Evolutionary conservation across 2,888 invertebrate species (phyloP).

Genomic region (Cremastinae sp.): DNA sequence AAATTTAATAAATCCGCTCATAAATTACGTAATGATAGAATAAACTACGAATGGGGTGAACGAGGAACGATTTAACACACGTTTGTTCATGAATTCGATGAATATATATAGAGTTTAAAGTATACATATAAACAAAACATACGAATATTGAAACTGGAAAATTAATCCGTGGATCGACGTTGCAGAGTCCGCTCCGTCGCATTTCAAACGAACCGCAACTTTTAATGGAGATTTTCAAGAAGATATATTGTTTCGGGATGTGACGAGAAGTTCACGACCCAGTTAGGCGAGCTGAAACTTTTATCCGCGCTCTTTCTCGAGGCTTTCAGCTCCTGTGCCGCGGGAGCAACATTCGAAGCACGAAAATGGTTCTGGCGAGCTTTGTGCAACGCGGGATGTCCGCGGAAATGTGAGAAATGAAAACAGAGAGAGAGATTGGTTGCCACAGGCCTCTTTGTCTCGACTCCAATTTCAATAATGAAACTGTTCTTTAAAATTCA

Average conservation of each 20-base stretch:
- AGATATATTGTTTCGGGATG: neutral
- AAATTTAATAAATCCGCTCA: slow-evolving; percentile 11
- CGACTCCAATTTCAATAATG: no score
- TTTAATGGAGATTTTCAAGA: slow-evolving; percentile 16
- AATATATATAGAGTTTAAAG: slow-evolving; percentile 20
- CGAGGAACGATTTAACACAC: slow-evolving; percentile 47
- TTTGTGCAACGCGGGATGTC: neutral
- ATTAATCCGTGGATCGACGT: slow-evolving; percentile 27
- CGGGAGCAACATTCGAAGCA: no score
- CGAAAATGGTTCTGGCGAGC: no score
- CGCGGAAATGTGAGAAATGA: neutral
- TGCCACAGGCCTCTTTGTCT: neutral
- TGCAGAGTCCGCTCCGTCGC: slow-evolving; percentile 2
- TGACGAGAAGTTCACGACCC: neutral
- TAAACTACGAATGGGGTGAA: slow-evolving; percentile 53
- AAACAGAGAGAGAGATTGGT: neutral
- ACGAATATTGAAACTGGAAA: slow-evolving; percentile 8
- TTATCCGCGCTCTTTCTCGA: neutral
- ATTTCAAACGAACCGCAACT: neutral
- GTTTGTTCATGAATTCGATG: slow-evolving; percentile 29
- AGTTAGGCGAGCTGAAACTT: neutral
- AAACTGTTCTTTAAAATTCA: no score
- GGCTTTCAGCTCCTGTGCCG: no score
- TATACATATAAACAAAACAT: slow-evolving; percentile 1
- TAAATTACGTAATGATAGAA: slow-evolving; percentile 40